Evolutionary conservation across 2,888 invertebrate species (phyloP), one percentile per base, ranked within the genome.

Genomic region (Hypsopygia costalis): DNA sequence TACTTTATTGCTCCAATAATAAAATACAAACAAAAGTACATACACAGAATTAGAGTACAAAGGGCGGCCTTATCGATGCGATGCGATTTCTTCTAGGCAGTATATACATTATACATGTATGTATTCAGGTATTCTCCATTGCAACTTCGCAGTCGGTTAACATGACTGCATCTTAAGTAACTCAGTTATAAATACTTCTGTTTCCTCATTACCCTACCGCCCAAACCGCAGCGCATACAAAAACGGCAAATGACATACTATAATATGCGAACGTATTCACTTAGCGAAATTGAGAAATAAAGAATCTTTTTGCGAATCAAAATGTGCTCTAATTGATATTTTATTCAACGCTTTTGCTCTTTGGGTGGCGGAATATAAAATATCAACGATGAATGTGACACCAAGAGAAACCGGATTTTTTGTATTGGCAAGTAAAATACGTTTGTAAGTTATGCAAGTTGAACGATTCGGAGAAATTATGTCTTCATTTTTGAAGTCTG

Each of bases 261-360:
- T 74, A 70, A 78, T 78, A 74, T 62, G 62, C 65, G 60, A 58
- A 69, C 72, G 74, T 68, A 79, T 76, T 83, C 81, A 83, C 81
- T 87, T 77, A 75, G 62, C 59, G 51, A 81, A 85, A 86, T 86
- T 86, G 82, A 85, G 83, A 87, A 80, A 75, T 86, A 78, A 82
- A 82, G 66, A 65, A 68, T 4, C 73, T 79, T 80, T 77, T 69
- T 69, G 62, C 56, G 52, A 61, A 46, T 54, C 64, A 72, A 77
- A 81, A 79, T 72, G 58, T 76, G 71, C 70, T 81, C 81, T 83
- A 86, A 87, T 87, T 87, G 83, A 86, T 83, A 86, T 83, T 82
- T 83, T 78, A 83, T 81, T 79, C 83, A 79, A 69, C 70, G 73
- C 70, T 73, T 74, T 69, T 67, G 66, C 83, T 74, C 70, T 63